A percentile compares a stretch with the other conserved stretches of the same genome.
Evolutionary conservation across 2,797 vertebrate species (phyloP).

Genomic region (Helostoma temminkii): DNA sequence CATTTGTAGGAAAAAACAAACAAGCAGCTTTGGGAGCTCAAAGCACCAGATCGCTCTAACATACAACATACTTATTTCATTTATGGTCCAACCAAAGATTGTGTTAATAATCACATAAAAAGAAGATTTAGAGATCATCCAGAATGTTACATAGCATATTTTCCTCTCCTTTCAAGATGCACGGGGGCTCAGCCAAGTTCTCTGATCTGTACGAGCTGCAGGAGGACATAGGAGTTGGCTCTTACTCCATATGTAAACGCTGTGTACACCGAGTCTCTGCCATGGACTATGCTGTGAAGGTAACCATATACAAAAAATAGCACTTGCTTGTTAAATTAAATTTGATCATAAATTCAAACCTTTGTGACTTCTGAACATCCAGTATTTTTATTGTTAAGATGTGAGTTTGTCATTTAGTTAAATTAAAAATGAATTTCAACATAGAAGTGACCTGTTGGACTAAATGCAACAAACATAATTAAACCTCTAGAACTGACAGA

Average conservation of each 20-base stretch:
- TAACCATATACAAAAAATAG: slow-evolving; percentile 49
- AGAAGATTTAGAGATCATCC: too few species aligned
- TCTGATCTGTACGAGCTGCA: slow-evolving; percentile 93
- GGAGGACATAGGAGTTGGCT: slow-evolving; percentile 97
- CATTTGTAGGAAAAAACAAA: slow-evolving; percentile 1
- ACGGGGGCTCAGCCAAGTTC: slow-evolving; percentile 90
- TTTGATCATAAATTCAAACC: too few species aligned
- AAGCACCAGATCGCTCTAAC: neutral
- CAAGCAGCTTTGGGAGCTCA: neutral
- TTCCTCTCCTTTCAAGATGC: slow-evolving; percentile 85
- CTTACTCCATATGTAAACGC: slow-evolving; percentile 97
- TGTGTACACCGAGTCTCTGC: slow-evolving; percentile 91
- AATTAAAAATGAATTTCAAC: too few species aligned
- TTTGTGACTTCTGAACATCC: too few species aligned
- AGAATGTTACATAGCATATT: neutral
- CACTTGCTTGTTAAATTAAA: neutral
- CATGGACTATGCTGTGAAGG: slow-evolving; percentile 98
- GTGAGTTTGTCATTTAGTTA: too few species aligned
- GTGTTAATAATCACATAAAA: neutral
- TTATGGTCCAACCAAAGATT: neutral
- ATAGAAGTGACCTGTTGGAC: too few species aligned
- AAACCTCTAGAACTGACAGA: too few species aligned
- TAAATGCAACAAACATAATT: too few species aligned
- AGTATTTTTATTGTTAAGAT: too few species aligned
- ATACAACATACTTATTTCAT: neutral